Base-by-base conservation (phyloP, 2,113 vertebrate species). In the Mormyrus lacerda region DNA sequence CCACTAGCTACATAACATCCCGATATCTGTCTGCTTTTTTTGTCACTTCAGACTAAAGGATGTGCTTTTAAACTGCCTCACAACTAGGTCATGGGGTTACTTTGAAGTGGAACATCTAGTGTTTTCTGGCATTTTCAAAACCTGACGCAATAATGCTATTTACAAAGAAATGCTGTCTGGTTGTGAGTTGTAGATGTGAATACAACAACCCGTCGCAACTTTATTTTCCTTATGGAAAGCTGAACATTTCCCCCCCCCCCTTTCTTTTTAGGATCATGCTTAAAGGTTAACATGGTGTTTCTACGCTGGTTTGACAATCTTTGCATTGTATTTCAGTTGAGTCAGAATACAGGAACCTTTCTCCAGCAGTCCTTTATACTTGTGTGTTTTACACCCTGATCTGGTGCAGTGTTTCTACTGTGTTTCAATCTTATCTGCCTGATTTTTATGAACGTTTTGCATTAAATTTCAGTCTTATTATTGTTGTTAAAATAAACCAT, bases 121-220 rank as follows among this genome's bases (percentile, higher is more conserved):
- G 90, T 79, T 91, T 92, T 93, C 47, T 85, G 83, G 94, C 95
- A 94, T 94, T 89, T 93, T 91, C 94, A 91, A 93, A 89, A 95
- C 94, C 93, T 92, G 93, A 95, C 95, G 95, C 96, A 96, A 96
- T 96, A 96, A 96, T 91, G 94, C 95, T 93, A 93, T 94, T 90
- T 93, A 90, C 93, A 95, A 93, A 94, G 90, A 94, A 95, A 95
- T 95, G 94, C 95, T 95, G 93, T 93, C 94, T 91, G 82, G 91
- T 31, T 93, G 92, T 92, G 93, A 93, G 94, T 95, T 87, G 91
- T 93, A 95, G 93, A 87, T 87, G 69, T 94, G 94, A 93, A 94
- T 85, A 61, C 39, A 85, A 48, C 45, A 27, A 35, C 47, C 90
- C 89, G 83, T 53, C 13, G 4, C 21, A 61, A 45, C 55, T 88